Conservation (phyloP, 2,113 vertebrate species). For the Vanacampus margaritifer region DNA sequence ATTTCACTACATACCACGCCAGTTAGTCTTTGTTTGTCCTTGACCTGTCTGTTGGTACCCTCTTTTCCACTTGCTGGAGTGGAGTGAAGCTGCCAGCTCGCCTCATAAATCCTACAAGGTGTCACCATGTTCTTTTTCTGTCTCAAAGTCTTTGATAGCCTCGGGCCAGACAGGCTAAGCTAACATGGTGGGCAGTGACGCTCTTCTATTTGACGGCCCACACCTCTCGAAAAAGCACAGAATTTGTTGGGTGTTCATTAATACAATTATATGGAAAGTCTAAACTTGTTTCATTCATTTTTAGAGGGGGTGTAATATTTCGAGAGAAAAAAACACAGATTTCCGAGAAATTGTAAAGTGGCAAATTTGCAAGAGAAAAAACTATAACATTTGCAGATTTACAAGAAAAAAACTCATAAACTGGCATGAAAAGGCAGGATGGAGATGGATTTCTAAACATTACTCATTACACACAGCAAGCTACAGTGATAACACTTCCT, state of each 20-base stretch:
- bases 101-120: conserved; percentile 32
- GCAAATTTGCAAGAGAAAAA: too few relatives aligned
- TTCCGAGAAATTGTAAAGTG: too few relatives aligned
- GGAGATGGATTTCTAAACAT: too few relatives aligned
- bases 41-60: conserved; percentile 7
- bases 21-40: conserved; percentile 17
- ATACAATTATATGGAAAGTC: background rate
- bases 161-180: conserved; percentile 27
- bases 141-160: conserved; percentile 31
- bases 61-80: conserved; percentile 19
- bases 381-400: too few relatives aligned
- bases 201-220: conserved; percentile 27
- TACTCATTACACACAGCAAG: too few relatives aligned
- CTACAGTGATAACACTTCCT: too few relatives aligned
- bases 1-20: background rate
- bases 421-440: too few relatives aligned
- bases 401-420: too few relatives aligned
- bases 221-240: background rate
- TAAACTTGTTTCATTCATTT: background rate
- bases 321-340: too few relatives aligned
- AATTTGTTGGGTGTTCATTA: background rate
- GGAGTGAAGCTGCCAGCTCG: conserved; percentile 15
- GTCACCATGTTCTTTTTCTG: conserved; percentile 37
- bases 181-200: conserved; percentile 22
- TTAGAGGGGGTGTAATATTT: background rate